Percentiles rank a stretch among this genome's conserved stretches.
Evolutionary conservation across 2,797 vertebrate genomes (phyloP).

Genomic region (Liasis olivaceus): DNA sequence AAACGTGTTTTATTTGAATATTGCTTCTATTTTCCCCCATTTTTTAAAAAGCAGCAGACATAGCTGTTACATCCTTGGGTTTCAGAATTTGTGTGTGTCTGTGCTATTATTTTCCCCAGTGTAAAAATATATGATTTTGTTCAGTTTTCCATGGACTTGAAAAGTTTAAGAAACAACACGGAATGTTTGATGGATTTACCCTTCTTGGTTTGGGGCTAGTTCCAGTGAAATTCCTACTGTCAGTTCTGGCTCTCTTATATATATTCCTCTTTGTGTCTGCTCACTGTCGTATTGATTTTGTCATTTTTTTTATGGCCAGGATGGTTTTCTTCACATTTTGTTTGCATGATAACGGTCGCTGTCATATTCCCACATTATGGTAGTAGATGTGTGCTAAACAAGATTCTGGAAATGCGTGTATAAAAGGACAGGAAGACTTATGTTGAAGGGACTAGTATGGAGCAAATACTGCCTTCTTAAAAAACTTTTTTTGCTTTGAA

Average conservation of each 20-base stretch:
- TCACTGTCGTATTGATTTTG: background rate
- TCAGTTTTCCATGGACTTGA: background rate
- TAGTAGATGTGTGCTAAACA: background rate
- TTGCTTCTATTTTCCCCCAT: background rate
- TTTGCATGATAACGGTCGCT: background rate
- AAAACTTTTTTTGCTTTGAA: background rate
- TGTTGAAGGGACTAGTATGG: background rate
- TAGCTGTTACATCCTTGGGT: background rate
- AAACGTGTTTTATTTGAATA: background rate
- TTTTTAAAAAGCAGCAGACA: no score
- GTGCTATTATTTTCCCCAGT: background rate
- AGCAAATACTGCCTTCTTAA: background rate
- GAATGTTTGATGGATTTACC: conserved; percentile 52
- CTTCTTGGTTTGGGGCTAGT: conserved; percentile 25
- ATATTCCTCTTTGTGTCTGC: background rate
- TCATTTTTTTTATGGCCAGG: background rate
- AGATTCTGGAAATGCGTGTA: background rate
- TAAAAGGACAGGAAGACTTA: background rate
- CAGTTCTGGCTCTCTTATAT: background rate
- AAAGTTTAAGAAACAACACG: conserved; percentile 17
- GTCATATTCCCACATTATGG: background rate
- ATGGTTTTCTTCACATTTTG: background rate
- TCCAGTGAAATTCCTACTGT: background rate
- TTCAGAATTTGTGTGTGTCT: background rate
- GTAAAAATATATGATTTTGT: background rate